Percentiles rank a stretch among this genome's conserved stretches.
phyloP scores from a whole-genome alignment of 2,888 invertebrate genomes.

The Campoplex nolae region DNA sequence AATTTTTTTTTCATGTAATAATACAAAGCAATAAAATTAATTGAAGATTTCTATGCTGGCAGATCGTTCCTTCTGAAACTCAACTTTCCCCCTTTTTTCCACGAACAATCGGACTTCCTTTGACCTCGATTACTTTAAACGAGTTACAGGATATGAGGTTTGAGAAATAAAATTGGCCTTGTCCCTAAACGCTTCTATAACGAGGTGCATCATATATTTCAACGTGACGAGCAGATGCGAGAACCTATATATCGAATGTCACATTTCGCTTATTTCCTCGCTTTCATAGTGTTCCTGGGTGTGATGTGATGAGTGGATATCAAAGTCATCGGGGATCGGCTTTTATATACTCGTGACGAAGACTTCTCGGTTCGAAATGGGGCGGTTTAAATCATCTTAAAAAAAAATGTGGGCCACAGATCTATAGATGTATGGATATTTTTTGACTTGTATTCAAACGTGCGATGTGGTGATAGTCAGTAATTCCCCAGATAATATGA shows the following conservation, averaged over 20 bases:
- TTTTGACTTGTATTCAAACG: slow-evolving; percentile 11
- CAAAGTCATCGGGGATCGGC: slow-evolving; percentile 57
- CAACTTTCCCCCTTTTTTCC: neutral
- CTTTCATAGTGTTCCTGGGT: slow-evolving; percentile 27
- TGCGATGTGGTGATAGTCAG: slow-evolving; percentile 1
- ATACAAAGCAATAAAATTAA: neutral
- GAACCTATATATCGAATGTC: slow-evolving; percentile 60
- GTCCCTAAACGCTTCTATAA: slow-evolving; percentile 58
- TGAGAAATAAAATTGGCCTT: slow-evolving; percentile 39
- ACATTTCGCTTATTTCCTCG: slow-evolving; percentile 53
- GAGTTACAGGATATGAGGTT: slow-evolving; percentile 27
- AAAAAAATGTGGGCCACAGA: neutral
- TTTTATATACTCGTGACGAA: slow-evolving; percentile 44
- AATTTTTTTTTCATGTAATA: neutral
- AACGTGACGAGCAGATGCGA: slow-evolving; percentile 53
- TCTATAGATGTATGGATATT: neutral
- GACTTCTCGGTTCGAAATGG: slow-evolving; percentile 39
- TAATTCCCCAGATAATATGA: slow-evolving; percentile 41
- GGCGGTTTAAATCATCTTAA: slow-evolving; percentile 42
- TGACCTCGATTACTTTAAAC: neutral
- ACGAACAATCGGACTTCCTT: neutral
- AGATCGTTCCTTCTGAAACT: neutral
- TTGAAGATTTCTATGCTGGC: neutral
- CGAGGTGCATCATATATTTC: slow-evolving; percentile 59
- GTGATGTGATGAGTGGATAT: slow-evolving; percentile 53